Conservation (phyloP, 2,888 invertebrate genomes). For the Osmoderma eremita region DNA sequence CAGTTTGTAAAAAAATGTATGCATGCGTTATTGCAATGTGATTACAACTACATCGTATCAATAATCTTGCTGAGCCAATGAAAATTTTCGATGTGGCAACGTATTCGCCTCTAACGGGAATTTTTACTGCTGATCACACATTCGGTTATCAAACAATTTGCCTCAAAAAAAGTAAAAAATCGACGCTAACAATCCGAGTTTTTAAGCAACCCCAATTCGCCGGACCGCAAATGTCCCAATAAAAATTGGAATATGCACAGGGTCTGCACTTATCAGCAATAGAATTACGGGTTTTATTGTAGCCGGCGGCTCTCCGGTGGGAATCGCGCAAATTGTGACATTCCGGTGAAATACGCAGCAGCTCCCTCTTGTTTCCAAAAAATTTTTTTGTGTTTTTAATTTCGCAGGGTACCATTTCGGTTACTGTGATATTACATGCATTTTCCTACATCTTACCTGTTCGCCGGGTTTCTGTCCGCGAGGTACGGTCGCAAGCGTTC, state of each 20-base stretch:
- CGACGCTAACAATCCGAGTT: constrained; percentile 3
- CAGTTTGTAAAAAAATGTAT: too few relatives aligned
- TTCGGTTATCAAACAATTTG: too few relatives aligned
- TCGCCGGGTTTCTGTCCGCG: neutral
- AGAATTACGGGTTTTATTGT: constrained; percentile 32
- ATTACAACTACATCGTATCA: too few relatives aligned
- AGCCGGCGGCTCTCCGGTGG: constrained; percentile 15
- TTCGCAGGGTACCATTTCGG: constrained; percentile 4
- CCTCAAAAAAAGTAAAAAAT: neutral
- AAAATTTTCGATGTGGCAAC: too few relatives aligned
- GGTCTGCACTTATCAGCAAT: constrained; percentile 34
- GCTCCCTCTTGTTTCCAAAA: neutral
- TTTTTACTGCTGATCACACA: too few relatives aligned
- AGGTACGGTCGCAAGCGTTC: neutral
- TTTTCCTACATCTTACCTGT: constrained; percentile 3
- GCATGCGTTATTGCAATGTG: too few relatives aligned
- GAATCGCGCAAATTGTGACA: constrained; percentile 26
- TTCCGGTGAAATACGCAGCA: constrained; percentile 14
- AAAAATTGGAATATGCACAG: constrained; percentile 33
- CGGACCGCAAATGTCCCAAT: constrained; percentile 12
- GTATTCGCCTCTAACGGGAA: too few relatives aligned
- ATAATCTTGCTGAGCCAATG: too few relatives aligned
- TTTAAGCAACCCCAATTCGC: neutral
- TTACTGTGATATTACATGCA: constrained; percentile 4
- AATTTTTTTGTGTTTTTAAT: constrained; percentile 15